Conservation (phyloP, 2,888 invertebrate genomes). For the Achlya flavicornis region DNA sequence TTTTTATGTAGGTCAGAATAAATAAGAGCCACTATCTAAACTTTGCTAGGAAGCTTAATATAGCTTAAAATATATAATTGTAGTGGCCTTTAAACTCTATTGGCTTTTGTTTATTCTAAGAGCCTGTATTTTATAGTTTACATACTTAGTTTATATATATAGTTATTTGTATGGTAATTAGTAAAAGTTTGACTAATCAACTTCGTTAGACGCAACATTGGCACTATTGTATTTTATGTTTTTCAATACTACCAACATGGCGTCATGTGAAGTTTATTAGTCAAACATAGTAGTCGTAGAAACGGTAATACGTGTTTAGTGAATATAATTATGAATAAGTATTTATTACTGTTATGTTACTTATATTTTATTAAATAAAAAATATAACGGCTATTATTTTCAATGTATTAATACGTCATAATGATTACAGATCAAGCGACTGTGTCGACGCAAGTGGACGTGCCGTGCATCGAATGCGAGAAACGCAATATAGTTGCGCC, state of each 20-base stretch:
- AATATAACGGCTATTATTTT: slow-evolving; percentile 24
- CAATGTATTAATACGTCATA: background rate
- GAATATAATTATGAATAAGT: background rate
- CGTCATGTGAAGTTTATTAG: background rate
- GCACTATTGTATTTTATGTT: background rate
- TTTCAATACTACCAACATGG: background rate
- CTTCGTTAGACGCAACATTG: background rate
- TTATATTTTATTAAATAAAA: background rate
- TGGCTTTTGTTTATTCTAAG: background rate
- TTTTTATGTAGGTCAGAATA: background rate
- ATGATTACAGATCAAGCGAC: slow-evolving; percentile 52
- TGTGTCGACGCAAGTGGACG: slow-evolving; percentile 61
- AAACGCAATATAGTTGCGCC: slow-evolving; percentile 44
- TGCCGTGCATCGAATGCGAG: slow-evolving; percentile 61
- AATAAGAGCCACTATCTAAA: background rate
- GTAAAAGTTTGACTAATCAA: background rate
- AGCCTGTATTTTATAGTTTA: background rate
- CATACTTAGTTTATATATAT: background rate
- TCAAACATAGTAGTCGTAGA: background rate
- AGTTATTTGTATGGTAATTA: background rate
- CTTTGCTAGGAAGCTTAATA: no score
- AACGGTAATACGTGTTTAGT: background rate
- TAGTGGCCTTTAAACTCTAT: background rate
- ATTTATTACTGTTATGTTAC: background rate
- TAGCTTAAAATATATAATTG: background rate